phyloP scores from a whole-genome alignment of 2,888 invertebrate genomes.

The Syritta pipiens region DNA sequence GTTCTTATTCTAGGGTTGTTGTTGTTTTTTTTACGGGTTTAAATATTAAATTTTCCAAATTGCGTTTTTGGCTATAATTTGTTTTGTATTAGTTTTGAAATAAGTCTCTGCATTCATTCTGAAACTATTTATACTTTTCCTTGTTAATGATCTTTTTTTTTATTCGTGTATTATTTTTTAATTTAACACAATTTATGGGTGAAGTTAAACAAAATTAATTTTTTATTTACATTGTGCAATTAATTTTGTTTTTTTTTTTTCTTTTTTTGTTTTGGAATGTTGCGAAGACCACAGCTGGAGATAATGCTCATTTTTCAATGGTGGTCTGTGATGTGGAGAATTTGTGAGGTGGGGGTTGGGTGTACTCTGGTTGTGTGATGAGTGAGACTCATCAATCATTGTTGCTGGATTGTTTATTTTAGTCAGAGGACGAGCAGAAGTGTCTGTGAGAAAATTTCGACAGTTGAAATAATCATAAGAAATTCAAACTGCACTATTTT shows the following conservation, averaged over 20 bases:
- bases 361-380: too few species aligned
- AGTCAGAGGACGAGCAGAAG: too few species aligned
- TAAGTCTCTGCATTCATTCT: constrained; percentile 29
- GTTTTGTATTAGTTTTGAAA: constrained; percentile 14
- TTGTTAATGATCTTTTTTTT: constrained; percentile 15
- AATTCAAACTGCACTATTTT: too few species aligned
- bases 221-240: constrained; percentile 61
- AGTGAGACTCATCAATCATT: too few species aligned
- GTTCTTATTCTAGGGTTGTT: constrained; percentile 46
- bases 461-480: too few species aligned
- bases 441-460: too few species aligned
- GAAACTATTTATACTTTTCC: constrained; percentile 39
- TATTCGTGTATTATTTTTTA: constrained; percentile 7
- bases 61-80: constrained; percentile 37
- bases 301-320: background rate
- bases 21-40: constrained; percentile 24
- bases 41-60: constrained; percentile 35
- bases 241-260: too few species aligned
- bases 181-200: constrained; percentile 13
- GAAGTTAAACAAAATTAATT: constrained; percentile 15
- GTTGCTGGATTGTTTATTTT: too few species aligned
- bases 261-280: background rate
- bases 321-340: too few species aligned
- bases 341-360: too few species aligned
- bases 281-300: background rate